These are phyloP conservation scores for Spisula subtruncata DNA, from an alignment of 2,888 invertebrate species.

Conservation along the genomic window DNA sequence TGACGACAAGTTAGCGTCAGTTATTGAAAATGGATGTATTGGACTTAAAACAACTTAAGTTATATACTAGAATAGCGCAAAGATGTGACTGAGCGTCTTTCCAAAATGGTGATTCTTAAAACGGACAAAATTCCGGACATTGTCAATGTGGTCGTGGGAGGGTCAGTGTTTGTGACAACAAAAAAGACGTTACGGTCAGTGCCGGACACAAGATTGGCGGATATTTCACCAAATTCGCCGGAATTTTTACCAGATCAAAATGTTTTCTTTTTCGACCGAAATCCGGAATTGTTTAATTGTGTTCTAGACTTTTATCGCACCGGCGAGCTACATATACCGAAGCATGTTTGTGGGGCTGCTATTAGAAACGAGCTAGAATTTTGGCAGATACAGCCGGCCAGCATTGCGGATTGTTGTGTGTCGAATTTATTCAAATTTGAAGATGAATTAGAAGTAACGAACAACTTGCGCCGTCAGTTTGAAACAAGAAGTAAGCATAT, in stretches of 20 bases:
- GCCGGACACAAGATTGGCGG: conserved; percentile 67
- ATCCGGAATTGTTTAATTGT: conserved; percentile 78
- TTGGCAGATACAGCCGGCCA: conserved; percentile 77
- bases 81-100: background rate
- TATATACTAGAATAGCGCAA: too few species aligned
- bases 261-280: conserved; percentile 81
- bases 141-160: conserved; percentile 70
- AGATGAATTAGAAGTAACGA: conserved; percentile 65
- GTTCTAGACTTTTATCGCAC: conserved; percentile 80
- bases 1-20: background rate
- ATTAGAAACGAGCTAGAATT: conserved; percentile 78
- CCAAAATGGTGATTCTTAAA: conserved; percentile 33
- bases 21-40: background rate
- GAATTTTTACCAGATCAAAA: conserved; percentile 67
- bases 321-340: conserved; percentile 79
- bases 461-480: conserved; percentile 64
- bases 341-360: conserved; percentile 78
- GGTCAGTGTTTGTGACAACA: conserved; percentile 68
- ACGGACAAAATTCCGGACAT: conserved; percentile 42
- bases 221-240: conserved; percentile 50
- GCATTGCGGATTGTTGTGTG: conserved; percentile 80
- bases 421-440: conserved; percentile 62
- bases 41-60: background rate
- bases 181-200: conserved; percentile 57
- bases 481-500: conserved; percentile 47